Evolutionary conservation across 2,797 vertebrate species (phyloP).

Genomic region (Sebastes steindachneri): DNA sequence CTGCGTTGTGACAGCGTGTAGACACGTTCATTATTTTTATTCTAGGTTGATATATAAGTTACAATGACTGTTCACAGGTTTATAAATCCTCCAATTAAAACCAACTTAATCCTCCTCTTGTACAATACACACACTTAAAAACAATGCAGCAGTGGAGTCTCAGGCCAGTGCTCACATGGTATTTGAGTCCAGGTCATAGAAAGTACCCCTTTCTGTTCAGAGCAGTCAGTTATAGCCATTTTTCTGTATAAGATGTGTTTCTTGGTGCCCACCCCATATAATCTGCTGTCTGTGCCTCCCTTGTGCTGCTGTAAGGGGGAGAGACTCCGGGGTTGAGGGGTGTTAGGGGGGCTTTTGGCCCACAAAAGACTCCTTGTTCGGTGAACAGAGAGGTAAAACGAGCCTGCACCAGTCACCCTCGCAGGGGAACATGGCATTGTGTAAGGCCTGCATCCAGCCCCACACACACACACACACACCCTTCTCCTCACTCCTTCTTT

Average conservation of each 20-base stretch:
- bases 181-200: not conserved
- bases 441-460: not conserved
- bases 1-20: too few relatives aligned
- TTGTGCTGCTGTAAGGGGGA: conserved; percentile 19
- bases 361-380: conserved; percentile 62
- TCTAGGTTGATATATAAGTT: too few relatives aligned
- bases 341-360: conserved; percentile 11
- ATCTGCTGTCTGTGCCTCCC: conserved; percentile 37
- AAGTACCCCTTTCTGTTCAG: not conserved
- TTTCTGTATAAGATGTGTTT: conserved; percentile 10
- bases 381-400: conserved; percentile 57
- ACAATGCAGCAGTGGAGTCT: not conserved
- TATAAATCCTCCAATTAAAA: not conserved
- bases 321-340: not conserved
- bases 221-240: not conserved
- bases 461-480: not conserved
- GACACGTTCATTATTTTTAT: too few relatives aligned
- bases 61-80: too few relatives aligned
- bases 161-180: not conserved
- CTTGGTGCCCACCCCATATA: conserved; percentile 20
- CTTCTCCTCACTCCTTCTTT: not conserved
- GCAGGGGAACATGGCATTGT: conserved; percentile 47
- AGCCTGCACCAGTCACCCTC: conserved; percentile 41
- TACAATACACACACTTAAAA: not conserved
- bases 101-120: not conserved